Base-by-base conservation (phyloP, 2,113 vertebrate genomes). In the Sturnus vulgaris region DNA sequence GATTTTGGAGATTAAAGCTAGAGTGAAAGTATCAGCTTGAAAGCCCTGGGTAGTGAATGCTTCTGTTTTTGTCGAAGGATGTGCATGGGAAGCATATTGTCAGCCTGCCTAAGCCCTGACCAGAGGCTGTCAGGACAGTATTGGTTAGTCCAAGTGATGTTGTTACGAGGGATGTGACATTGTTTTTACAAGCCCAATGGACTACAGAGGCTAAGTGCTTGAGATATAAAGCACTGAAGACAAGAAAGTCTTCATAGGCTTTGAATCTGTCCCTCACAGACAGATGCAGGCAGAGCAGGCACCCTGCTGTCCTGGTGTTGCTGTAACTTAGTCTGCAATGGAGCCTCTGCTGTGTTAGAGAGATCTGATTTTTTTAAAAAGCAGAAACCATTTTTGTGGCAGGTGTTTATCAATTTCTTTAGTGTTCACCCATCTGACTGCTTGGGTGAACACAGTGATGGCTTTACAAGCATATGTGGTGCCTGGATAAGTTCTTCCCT, bases 1-100 rank as follows among this genome's bases (percentile, higher is more conserved):
- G 94, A 96, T 97, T 95, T 95, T 95, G 44, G 64, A 96, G 96
- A 96, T 97, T 93, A 97, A 96, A 97, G 95, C 82, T 57, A 16
- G 61, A 90, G 61, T 57, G 77, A 72, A 96, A 93, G 82, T 69
- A 94, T 56, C 21, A 37, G 56, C 46, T 90, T 95, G 90, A 96
- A 95, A 95, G 88, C 49, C 53, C 33, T 46, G 53, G 56, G 33
- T 94, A 49, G 31, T 37, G 61, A 94, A 46, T 86, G 82, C 56
- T 88, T 42, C 82, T 96, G 79, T 5, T 86, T 95, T 59, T 90
- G 47, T 81, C 1, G 0, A 61, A 72, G 42, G 70, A 79, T 93
- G 63, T 55, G 49, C 56, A 78, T 0, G 12, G 52, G 64, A 75
- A 89, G n/a, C 11, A 4, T 28, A 27, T 35, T 88, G 73, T 69